Percentiles rank a stretch among this genome's conserved stretches.
These are phyloP conservation scores for Nomada fabriciana DNA, from an alignment of 2,888 invertebrate species.

Conservation along the genomic window DNA sequence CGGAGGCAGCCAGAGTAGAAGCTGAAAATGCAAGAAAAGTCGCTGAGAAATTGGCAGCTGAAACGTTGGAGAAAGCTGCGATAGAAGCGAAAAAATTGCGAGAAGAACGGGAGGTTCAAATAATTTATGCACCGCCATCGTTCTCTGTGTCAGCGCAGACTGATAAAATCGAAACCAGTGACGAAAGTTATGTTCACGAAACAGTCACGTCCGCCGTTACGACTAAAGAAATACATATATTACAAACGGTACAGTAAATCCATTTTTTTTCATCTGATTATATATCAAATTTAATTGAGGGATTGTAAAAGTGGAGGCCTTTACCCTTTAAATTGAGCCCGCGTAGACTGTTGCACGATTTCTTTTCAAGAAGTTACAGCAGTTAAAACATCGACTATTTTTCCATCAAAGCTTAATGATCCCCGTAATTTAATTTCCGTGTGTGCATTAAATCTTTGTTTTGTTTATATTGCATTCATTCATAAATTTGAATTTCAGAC, in stretches of 20 bases:
- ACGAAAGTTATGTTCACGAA: constrained; percentile 72
- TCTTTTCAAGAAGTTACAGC: too few species aligned
- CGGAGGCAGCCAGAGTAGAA: constrained; percentile 83
- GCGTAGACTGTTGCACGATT: too few species aligned
- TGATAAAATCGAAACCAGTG: constrained; percentile 66
- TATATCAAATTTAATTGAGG: too few species aligned
- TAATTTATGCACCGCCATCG: constrained; percentile 26
- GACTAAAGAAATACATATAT: constrained; percentile 79
- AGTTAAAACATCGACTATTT: too few species aligned
- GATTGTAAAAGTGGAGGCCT: too few species aligned
- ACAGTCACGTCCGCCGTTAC: constrained; percentile 76
- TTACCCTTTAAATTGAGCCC: too few species aligned
- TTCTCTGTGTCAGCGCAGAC: constrained; percentile 76
- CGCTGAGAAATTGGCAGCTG: constrained; percentile 84
- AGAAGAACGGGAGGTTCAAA: constrained; percentile 60
- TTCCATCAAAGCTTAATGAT: too few species aligned
- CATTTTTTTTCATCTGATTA: background rate
- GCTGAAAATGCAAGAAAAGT: constrained; percentile 84
- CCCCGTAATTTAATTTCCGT: too few species aligned
- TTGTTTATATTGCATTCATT: background rate
- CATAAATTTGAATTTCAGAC: constrained; percentile 67
- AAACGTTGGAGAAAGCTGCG: constrained; percentile 79
- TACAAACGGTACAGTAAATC: constrained; percentile 74
- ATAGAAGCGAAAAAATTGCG: constrained; percentile 77
- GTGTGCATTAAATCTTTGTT: too few species aligned